Conservation (phyloP, 1,140 invertebrate genomes). For the Zaprionus africanus region DNA sequence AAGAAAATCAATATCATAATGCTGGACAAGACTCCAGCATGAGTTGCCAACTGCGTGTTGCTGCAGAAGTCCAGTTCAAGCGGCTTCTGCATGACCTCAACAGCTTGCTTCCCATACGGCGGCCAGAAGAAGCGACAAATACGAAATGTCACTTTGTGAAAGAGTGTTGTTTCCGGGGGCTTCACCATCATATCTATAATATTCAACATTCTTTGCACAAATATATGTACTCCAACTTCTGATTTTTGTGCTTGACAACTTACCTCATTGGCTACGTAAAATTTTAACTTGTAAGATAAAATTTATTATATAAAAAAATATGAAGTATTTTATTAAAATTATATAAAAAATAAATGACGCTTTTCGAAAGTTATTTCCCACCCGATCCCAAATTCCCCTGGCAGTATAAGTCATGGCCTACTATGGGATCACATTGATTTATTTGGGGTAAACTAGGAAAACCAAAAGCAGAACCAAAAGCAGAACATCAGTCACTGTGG, state of each 20-base stretch:
- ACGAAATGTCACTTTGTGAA: neutral
- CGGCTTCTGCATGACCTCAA: too few relatives aligned
- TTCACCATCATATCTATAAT: neutral
- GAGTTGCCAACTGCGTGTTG: too few relatives aligned
- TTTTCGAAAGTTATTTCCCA: neutral
- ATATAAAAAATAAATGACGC: neutral
- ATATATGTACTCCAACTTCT: neutral
- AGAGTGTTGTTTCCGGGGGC: neutral
- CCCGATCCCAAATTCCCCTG: neutral
- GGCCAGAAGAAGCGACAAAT: neutral
- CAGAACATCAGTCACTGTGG: constrained; percentile 68
- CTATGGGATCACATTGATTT: constrained; percentile 54
- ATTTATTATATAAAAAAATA: too few relatives aligned
- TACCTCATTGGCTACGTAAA: neutral
- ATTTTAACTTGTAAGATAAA: neutral
- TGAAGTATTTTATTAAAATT: neutral
- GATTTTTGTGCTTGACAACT: neutral
- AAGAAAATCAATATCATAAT: too few relatives aligned
- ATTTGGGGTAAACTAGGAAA: constrained; percentile 41
- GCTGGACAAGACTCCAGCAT: too few relatives aligned
- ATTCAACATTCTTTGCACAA: neutral
- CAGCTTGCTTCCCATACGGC: neutral
- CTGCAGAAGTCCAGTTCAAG: too few relatives aligned
- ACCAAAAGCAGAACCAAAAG: constrained; percentile 41
- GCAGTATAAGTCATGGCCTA: neutral